A percentile compares a stretch with the other conserved stretches of the same genome.
These are phyloP conservation scores for Ectemnius continuus DNA, from an alignment of 2,888 invertebrate species.

Conservation along the genomic window DNA sequence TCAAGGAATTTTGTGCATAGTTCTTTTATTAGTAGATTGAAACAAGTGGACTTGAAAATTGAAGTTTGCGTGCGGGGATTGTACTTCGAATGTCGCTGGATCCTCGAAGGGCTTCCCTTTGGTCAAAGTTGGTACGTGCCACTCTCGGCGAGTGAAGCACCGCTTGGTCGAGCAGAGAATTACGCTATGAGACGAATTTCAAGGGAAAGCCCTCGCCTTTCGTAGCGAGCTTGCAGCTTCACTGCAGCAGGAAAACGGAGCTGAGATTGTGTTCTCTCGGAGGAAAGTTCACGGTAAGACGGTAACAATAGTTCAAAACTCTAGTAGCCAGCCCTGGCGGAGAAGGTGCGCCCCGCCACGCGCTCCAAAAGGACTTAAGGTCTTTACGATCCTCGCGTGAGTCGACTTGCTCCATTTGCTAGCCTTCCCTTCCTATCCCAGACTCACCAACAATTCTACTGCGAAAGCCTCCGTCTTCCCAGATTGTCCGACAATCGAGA, in stretches of 20 bases:
- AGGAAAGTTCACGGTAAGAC: slow-evolving; percentile 57
- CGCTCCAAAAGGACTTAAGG: slow-evolving; percentile 28
- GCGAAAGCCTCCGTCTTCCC: too few relatives aligned
- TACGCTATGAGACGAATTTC: slow-evolving; percentile 37
- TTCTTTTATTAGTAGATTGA: too few relatives aligned
- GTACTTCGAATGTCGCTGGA: background rate
- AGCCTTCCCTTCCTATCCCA: too few relatives aligned
- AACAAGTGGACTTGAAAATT: too few relatives aligned
- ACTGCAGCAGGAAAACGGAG: background rate
- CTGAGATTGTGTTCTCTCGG: slow-evolving; percentile 33
- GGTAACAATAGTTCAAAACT: slow-evolving; percentile 66
- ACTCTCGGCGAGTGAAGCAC: slow-evolving; percentile 18
- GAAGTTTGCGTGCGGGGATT: too few relatives aligned
- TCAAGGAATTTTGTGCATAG: background rate
- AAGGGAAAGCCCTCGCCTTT: background rate
- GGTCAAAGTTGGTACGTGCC: slow-evolving; percentile 23
- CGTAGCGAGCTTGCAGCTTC: slow-evolving; percentile 21
- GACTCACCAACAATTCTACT: too few relatives aligned
- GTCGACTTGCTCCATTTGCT: background rate
- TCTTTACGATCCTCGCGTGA: slow-evolving; percentile 17
- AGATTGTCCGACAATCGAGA: too few relatives aligned
- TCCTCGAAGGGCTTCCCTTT: slow-evolving; percentile 1
- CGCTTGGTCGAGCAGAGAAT: slow-evolving; percentile 32
- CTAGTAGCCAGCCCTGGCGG: slow-evolving; percentile 5
- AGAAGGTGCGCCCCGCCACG: background rate